Evolutionary conservation across 2,113 vertebrate genomes (phyloP).

Genomic region (Equus przewalskii): DNA sequence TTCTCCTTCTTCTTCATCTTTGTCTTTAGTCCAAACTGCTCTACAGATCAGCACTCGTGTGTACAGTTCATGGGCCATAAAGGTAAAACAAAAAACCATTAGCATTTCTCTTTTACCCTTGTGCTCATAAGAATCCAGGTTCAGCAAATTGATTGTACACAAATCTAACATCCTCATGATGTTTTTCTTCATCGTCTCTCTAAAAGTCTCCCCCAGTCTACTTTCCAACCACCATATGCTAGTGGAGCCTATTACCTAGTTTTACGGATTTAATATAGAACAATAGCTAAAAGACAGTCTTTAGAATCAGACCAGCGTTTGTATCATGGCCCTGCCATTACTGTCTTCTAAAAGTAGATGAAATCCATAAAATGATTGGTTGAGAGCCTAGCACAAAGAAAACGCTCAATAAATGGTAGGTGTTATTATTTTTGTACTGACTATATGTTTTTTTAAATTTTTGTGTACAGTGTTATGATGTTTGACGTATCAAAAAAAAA

Average conservation of each 20-base stretch:
- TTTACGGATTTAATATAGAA: not conserved
- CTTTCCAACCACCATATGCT: not conserved
- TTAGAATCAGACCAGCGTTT: rapidly evolving
- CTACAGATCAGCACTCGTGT: not conserved
- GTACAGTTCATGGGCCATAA: not conserved
- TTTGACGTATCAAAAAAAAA: not conserved
- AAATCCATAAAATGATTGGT: not conserved
- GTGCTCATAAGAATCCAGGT: not conserved
- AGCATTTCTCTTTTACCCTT: not conserved
- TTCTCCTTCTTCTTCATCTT: no score
- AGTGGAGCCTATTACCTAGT: not conserved
- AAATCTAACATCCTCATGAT: not conserved
- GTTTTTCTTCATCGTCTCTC: not conserved
- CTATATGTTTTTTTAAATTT: not conserved
- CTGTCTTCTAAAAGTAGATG: not conserved
- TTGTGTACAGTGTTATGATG: no score
- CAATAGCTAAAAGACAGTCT: not conserved
- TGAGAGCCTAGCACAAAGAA: not conserved
- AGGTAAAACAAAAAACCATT: not conserved
- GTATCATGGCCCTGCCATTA: not conserved
- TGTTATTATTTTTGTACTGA: not conserved
- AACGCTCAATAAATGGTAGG: not conserved
- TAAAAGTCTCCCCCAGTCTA: not conserved
- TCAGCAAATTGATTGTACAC: not conserved
- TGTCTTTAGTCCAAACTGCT: not conserved